These are phyloP conservation scores for Amazona guildingii DNA, from an alignment of 2,113 vertebrate species.

Conservation along the genomic window DNA sequence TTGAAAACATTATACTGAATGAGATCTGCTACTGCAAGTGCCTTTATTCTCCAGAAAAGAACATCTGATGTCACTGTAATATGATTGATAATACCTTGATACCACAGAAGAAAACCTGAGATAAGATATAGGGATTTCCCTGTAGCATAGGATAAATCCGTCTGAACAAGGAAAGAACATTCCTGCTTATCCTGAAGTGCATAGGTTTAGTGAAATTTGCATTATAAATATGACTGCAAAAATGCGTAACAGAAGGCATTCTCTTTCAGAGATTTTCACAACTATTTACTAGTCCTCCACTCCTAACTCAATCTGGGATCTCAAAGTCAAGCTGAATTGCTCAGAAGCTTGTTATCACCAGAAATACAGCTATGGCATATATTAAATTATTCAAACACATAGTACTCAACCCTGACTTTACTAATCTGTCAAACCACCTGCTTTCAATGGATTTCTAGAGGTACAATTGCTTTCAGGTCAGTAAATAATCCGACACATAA, in stretches of 20 bases:
- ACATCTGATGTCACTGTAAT: neutral
- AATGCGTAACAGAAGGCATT: neutral
- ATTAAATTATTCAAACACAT: neutral
- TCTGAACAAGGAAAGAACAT: neutral
- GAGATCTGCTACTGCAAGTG: neutral
- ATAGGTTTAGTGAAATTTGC: neutral
- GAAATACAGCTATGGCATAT: neutral
- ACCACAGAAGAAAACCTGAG: neutral
- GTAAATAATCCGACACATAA: neutral
- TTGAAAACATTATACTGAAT: neutral
- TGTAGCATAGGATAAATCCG: neutral
- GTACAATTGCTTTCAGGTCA: neutral
- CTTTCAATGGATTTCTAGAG: neutral
- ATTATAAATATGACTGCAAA: neutral
- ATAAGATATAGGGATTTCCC: conserved; percentile 1
- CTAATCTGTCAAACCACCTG: neutral
- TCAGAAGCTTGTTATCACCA: neutral
- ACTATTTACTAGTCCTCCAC: neutral
- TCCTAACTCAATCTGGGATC: neutral
- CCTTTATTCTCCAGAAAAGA: neutral
- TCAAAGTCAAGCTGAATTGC: neutral
- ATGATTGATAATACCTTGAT: neutral
- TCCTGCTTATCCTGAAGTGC: neutral
- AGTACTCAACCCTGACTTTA: neutral
- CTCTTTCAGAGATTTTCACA: neutral